Percentiles rank a stretch among this genome's conserved stretches.
Conservation (phyloP, 2,797 vertebrate genomes). For the Sylvia borin region DNA sequence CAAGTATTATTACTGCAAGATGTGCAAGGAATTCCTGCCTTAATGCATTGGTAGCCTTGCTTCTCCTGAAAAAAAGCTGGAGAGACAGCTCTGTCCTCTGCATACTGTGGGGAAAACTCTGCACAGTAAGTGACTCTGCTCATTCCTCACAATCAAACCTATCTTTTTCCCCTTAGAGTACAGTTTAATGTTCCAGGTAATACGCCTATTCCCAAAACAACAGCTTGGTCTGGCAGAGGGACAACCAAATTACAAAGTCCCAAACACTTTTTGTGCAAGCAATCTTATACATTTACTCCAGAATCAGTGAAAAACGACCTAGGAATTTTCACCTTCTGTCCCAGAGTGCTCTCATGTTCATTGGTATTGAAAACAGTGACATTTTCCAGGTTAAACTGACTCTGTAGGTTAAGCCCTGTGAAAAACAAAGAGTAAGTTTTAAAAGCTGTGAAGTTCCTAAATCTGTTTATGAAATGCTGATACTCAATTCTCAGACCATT, state of each 20-base stretch:
- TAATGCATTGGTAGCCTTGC: not conserved
- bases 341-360: conserved; percentile 95
- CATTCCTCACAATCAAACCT: not conserved
- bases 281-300: rapidly evolving
- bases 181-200: not conserved
- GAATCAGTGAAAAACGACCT: not conserved
- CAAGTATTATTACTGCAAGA: not conserved
- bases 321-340: conserved; percentile 86
- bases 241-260: not conserved
- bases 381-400: conserved; percentile 98
- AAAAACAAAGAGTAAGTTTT: conserved; percentile 6
- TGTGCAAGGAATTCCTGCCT: not conserved
- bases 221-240: not conserved
- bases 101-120: not conserved
- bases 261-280: not conserved
- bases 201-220: not conserved
- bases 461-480: not conserved
- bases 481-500: not conserved
- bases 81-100: not conserved
- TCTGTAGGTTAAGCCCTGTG: conserved; percentile 95
- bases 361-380: conserved; percentile 97
- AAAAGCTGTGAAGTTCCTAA: not conserved
- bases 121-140: not conserved
- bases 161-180: not conserved
- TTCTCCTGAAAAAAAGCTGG: not conserved